These are phyloP conservation scores for Trilocha varians DNA, from an alignment of 2,888 invertebrate species.

Conservation along the genomic window DNA sequence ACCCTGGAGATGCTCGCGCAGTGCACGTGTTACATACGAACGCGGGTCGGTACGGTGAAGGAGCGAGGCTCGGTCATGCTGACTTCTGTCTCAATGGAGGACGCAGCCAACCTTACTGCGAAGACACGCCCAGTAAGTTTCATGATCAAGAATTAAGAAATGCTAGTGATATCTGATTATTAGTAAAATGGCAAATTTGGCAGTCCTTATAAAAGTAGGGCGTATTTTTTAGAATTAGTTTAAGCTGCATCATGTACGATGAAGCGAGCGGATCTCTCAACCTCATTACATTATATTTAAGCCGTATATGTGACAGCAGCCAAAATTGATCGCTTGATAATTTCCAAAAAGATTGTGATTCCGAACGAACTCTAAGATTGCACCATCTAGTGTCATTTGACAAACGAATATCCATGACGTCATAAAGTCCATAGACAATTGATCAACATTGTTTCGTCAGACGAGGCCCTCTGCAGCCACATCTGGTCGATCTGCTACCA, in stretches of 20 bases:
- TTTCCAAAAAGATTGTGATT: too few species aligned
- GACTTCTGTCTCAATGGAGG: conserved; percentile 88
- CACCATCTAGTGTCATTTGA: too few species aligned
- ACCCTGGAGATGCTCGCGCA: conserved; percentile 82
- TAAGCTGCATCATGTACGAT: too few species aligned
- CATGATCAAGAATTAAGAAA: not conserved
- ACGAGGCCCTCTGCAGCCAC: conserved; percentile 84
- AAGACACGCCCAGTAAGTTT: conserved; percentile 77
- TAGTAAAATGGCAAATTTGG: too few species aligned
- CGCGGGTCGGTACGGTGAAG: conserved; percentile 85
- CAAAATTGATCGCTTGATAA: too few species aligned
- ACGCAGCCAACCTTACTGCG: conserved; percentile 82
- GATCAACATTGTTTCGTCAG: too few species aligned
- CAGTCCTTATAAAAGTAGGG: too few species aligned
- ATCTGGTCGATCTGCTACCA: conserved; percentile 86
- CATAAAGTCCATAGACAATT: not conserved
- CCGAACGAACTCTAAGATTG: too few species aligned
- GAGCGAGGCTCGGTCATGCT: conserved; percentile 80
- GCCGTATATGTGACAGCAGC: too few species aligned
- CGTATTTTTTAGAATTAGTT: too few species aligned
- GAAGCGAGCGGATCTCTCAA: too few species aligned
- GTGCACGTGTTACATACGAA: conserved; percentile 87
- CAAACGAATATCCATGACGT: not conserved
- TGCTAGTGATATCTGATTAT: not conserved
- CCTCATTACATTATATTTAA: too few species aligned